phyloP scores from a whole-genome alignment of 2,888 invertebrate genomes.

The Lacanobia oleracea region DNA sequence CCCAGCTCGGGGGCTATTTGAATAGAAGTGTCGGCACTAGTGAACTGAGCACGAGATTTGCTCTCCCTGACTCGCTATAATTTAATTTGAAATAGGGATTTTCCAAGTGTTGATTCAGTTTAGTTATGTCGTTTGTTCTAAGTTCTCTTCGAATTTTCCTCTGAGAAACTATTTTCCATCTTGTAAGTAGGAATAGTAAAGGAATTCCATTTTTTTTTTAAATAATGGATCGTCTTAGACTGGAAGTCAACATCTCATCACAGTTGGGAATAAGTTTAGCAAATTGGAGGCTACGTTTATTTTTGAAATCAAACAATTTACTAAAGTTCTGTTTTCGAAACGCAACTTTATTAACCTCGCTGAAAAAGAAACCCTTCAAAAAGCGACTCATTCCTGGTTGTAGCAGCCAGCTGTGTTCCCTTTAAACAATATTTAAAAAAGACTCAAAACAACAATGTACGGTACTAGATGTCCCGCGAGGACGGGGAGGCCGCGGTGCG shows the following conservation, averaged over 20 bases:
- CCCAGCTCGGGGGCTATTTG: slow-evolving; percentile 54
- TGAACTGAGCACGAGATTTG: slow-evolving; percentile 54
- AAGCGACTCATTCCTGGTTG: background rate
- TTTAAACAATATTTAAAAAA: background rate
- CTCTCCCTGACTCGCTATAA: slow-evolving; percentile 58
- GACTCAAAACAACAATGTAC: slow-evolving; percentile 5
- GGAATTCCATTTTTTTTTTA: background rate
- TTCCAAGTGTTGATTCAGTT: slow-evolving; percentile 61
- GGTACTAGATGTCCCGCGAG: slow-evolving; percentile 95
- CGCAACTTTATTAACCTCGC: too few species aligned
- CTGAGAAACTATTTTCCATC: slow-evolving; percentile 36
- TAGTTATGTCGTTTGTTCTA: slow-evolving; percentile 55
- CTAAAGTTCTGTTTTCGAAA: background rate
- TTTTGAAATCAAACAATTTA: background rate
- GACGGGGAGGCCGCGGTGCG: slow-evolving; percentile 97
- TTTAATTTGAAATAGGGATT: slow-evolving; percentile 64
- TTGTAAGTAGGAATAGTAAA: background rate
- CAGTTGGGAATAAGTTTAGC: background rate
- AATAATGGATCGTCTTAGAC: background rate
- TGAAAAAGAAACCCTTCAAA: too few species aligned
- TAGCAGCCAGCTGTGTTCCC: background rate
- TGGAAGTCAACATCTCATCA: background rate
- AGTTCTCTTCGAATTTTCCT: slow-evolving; percentile 40
- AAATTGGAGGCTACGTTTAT: background rate
- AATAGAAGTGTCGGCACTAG: slow-evolving; percentile 58